These are phyloP conservation scores for Proteles cristata DNA, from an alignment of 2,113 vertebrate species.

Conservation along the genomic window DNA sequence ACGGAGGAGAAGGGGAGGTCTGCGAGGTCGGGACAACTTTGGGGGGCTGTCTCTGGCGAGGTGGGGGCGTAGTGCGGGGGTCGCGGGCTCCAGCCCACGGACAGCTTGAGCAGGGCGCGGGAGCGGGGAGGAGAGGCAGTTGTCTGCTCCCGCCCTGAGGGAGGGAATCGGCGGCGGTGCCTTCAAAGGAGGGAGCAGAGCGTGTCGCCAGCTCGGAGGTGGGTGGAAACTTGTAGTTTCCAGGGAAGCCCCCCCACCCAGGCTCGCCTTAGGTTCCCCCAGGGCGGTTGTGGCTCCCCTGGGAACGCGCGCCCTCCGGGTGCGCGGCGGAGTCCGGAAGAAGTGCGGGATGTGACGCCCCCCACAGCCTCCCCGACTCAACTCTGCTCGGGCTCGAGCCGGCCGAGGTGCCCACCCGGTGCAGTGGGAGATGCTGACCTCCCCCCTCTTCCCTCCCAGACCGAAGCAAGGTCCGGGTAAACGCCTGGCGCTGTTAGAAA, in stretches of 20 bases:
- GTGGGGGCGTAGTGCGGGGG: neutral
- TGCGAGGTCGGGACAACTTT: constrained; percentile 65
- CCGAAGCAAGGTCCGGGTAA: neutral
- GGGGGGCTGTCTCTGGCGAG: neutral
- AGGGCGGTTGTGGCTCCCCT: neutral
- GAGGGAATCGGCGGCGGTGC: neutral
- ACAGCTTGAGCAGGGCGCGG: neutral
- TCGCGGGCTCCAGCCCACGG: neutral
- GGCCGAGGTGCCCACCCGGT: neutral
- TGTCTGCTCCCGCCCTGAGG: neutral
- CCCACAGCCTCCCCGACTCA: neutral
- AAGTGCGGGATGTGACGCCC: neutral
- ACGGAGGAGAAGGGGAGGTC: neutral
- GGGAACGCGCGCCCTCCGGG: neutral
- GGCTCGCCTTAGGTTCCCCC: neutral
- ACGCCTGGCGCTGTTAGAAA: neutral
- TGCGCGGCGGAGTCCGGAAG: neutral
- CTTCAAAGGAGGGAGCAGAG: neutral
- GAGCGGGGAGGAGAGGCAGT: neutral
- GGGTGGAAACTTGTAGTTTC: constrained; percentile 56
- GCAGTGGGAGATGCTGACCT: neutral
- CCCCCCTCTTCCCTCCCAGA: neutral
- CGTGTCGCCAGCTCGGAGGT: neutral
- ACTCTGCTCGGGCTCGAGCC: accelerated
- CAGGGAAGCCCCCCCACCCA: neutral